A percentile compares a stretch with the other conserved stretches of the same genome.
These are phyloP conservation scores for Uropetala carovei DNA, from an alignment of 2,888 invertebrate genomes.

Conservation along the genomic window DNA sequence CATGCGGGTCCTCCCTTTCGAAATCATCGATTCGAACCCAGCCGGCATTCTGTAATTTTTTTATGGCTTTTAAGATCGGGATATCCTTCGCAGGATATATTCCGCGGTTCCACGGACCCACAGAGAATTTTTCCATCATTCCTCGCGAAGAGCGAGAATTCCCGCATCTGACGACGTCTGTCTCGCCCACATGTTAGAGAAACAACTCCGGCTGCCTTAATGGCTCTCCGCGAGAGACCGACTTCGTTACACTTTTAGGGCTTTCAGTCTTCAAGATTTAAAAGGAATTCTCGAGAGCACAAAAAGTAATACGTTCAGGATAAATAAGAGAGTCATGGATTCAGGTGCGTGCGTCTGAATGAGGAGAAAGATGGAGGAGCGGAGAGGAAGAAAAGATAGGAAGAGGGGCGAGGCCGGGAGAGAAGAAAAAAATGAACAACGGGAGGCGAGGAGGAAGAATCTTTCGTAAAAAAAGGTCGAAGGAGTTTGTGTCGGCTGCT, in stretches of 20 bases:
- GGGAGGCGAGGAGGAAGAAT: slow-evolving; percentile 14
- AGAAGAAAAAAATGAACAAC: background rate
- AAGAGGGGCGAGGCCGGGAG: background rate
- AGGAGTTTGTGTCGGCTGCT: slow-evolving; percentile 26
- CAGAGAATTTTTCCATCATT: too few relatives aligned
- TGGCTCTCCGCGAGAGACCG: too few relatives aligned
- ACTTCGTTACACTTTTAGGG: background rate
- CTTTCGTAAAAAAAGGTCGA: slow-evolving; percentile 13
- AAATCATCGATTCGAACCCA: too few relatives aligned
- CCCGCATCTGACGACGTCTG: too few relatives aligned
- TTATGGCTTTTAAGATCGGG: too few relatives aligned
- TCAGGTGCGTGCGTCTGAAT: background rate
- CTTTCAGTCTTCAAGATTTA: slow-evolving; percentile 13
- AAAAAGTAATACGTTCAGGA: background rate
- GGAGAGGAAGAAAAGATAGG: background rate
- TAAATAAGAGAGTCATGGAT: background rate
- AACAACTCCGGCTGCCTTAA: too few relatives aligned
- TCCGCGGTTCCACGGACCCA: too few relatives aligned
- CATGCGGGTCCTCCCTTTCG: too few relatives aligned
- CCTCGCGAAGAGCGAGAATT: too few relatives aligned
- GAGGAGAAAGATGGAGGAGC: background rate
- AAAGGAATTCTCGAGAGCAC: background rate
- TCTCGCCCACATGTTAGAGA: too few relatives aligned
- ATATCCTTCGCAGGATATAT: too few relatives aligned
- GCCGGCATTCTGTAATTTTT: too few relatives aligned